phyloP scores from a whole-genome alignment of 2,797 vertebrate genomes.

The Sternarchorhynchus goeldii region DNA sequence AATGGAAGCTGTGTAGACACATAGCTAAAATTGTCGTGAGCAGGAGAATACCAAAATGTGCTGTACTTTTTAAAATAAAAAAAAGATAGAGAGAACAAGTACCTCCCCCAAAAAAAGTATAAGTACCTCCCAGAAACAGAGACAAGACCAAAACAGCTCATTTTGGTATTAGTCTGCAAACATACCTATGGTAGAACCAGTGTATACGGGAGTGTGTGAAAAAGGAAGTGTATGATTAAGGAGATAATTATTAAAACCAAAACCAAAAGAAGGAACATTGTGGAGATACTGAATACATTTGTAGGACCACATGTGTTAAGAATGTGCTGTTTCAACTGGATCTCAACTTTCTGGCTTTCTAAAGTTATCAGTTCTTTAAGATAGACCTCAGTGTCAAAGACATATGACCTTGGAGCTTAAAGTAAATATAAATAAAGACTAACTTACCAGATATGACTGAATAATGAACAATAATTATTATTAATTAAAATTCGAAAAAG shows the following conservation, averaged over 20 bases:
- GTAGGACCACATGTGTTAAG: background rate
- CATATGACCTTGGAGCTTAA: too few species aligned
- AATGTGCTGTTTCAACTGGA: background rate
- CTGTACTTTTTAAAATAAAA: slow-evolving; percentile 38
- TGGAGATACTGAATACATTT: background rate
- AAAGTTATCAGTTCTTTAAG: background rate
- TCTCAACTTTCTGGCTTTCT: background rate
- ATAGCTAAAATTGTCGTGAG: slow-evolving; percentile 57
- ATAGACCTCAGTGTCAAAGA: background rate
- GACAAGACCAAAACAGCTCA: slow-evolving; percentile 2
- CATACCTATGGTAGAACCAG: background rate
- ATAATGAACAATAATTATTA: too few species aligned
- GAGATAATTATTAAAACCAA: background rate
- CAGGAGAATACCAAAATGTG: slow-evolving; percentile 61
- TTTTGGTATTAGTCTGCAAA: slow-evolving; percentile 18
- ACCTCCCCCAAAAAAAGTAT: background rate
- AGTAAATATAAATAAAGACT: too few species aligned
- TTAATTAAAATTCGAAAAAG: too few species aligned
- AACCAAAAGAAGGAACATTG: background rate
- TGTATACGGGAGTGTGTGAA: too few species aligned
- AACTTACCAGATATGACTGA: too few species aligned
- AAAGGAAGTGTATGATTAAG: background rate
- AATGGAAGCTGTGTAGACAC: slow-evolving; percentile 66
- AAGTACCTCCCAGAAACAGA: background rate
- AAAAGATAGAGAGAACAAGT: background rate